phyloP scores from a whole-genome alignment of 2,797 vertebrate genomes.

The Pantherophis vulpinus region DNA sequence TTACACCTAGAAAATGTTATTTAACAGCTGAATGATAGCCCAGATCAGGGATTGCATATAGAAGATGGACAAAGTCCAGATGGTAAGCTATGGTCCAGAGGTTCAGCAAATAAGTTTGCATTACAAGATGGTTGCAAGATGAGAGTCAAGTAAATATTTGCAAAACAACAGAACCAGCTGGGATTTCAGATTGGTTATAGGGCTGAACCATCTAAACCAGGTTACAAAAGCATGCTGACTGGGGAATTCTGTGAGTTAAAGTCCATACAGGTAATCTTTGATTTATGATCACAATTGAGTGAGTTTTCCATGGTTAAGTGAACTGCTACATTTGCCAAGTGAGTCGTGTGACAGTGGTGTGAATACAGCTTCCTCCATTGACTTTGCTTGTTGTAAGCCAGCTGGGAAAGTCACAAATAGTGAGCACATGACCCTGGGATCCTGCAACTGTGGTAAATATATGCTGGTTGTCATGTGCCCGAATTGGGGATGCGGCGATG shows the following conservation, averaged over 20 bases:
- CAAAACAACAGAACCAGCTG: neutral
- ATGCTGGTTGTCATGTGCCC: neutral
- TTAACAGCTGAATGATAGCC: slow-evolving; percentile 56
- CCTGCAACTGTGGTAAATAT: neutral
- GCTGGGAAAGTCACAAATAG: neutral
- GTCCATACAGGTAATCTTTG: neutral
- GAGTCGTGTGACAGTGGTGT: neutral
- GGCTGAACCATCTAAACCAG: neutral
- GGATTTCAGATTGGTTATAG: neutral
- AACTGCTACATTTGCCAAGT: neutral
- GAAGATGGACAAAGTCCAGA: slow-evolving; percentile 61
- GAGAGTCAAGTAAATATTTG: slow-evolving; percentile 10
- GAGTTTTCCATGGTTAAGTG: neutral
- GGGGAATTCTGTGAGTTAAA: neutral
- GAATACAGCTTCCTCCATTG: no score
- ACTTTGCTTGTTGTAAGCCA: neutral
- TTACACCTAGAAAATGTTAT: slow-evolving; percentile 48
- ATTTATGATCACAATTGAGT: neutral
- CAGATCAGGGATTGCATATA: slow-evolving; percentile 13
- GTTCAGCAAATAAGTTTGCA: slow-evolving; percentile 18
- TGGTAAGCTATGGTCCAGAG: slow-evolving; percentile 60
- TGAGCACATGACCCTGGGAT: neutral
- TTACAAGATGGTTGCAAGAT: slow-evolving; percentile 58
- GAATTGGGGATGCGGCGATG: neutral
- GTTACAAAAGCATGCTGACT: neutral